Base-by-base conservation (phyloP, 2,888 invertebrate genomes). In the Seladonia tumulorum region DNA sequence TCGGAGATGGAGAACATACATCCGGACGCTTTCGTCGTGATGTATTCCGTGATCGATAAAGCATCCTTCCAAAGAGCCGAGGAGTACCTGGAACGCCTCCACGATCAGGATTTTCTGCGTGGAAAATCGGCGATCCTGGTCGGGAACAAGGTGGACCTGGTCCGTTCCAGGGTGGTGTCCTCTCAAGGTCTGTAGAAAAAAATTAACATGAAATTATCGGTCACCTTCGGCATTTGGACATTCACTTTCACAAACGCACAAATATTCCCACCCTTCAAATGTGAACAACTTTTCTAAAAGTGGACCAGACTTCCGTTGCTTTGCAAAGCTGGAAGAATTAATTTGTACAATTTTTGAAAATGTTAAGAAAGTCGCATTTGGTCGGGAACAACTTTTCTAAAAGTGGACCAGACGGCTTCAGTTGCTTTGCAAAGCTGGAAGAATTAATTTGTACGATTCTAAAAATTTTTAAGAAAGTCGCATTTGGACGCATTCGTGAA, bases 121-220 rank as follows among this genome's bases (percentile, higher is more conserved):
- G 96, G 97, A 47, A 96, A 98, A 90, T 98, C 99, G 0, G 97
- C 98, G 68, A 97, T 99, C 87, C 96, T 99, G 79, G 98, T 98
- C 35, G 99, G 97, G 77, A 99, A 99, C 95, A 99, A 99, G 96
- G 98, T 98, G 89, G 99, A 99, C 95, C 96, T 99, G 93, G 99
- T 98, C 53, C 96, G 99, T 91, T 98, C 98, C 94, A 96, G 99
- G 94, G 97, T 98, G 45, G 98, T 99, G 73, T 97, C 98, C 12
- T 97, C 97, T 45, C 98, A 99, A 96, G 99, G 99, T 99, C 95
- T 5, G 42, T 87, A 73, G 1, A n/a, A 3, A 53, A 5, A 39
- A 16, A 63, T 7, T 63, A 2, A 16, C 4, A 63, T 42, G 42
- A 42, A 42, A 1, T 8, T 0, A 8, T 42, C 8, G 42, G 42